These are phyloP conservation scores for Campoletis sonorensis DNA, from an alignment of 1,140 invertebrate species.

Conservation along the genomic window DNA sequence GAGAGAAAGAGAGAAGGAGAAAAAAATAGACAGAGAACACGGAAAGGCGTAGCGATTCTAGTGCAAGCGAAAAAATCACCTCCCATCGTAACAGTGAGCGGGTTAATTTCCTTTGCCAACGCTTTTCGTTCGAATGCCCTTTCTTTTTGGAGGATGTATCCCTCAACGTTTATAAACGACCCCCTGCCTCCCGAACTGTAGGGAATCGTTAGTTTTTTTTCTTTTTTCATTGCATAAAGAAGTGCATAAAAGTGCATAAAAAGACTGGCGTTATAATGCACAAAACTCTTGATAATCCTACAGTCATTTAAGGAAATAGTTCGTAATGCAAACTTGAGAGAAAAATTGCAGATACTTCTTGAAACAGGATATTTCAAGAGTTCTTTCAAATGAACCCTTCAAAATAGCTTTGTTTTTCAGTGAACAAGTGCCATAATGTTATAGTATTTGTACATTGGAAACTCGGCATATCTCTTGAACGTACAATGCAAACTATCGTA, in stretches of 20 bases:
- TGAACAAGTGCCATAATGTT: too few relatives aligned
- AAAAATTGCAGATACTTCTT: too few relatives aligned
- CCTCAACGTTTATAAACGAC: neutral
- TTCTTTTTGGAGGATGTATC: constrained; percentile 24
- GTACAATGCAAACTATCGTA: constrained; percentile 5
- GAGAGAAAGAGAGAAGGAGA: constrained; percentile 35
- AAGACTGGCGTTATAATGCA: too few relatives aligned
- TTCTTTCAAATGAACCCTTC: too few relatives aligned
- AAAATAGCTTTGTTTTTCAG: too few relatives aligned
- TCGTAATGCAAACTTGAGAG: too few relatives aligned
- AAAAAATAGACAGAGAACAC: neutral
- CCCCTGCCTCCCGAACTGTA: neutral
- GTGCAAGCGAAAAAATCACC: constrained; percentile 53
- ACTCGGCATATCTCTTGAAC: neutral
- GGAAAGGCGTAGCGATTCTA: constrained; percentile 43
- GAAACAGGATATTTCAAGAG: too few relatives aligned
- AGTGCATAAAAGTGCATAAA: too few relatives aligned
- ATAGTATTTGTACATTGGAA: neutral
- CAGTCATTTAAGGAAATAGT: too few relatives aligned
- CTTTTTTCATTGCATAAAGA: too few relatives aligned
- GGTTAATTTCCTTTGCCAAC: constrained; percentile 59
- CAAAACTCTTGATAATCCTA: too few relatives aligned
- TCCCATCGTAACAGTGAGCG: constrained; percentile 45
- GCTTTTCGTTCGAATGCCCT: constrained; percentile 31
- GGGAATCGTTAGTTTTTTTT: neutral